Percentiles rank a stretch among this genome's conserved stretches.
phyloP scores from a whole-genome alignment of 2,113 vertebrate species.

The Petaurus breviceps region DNA sequence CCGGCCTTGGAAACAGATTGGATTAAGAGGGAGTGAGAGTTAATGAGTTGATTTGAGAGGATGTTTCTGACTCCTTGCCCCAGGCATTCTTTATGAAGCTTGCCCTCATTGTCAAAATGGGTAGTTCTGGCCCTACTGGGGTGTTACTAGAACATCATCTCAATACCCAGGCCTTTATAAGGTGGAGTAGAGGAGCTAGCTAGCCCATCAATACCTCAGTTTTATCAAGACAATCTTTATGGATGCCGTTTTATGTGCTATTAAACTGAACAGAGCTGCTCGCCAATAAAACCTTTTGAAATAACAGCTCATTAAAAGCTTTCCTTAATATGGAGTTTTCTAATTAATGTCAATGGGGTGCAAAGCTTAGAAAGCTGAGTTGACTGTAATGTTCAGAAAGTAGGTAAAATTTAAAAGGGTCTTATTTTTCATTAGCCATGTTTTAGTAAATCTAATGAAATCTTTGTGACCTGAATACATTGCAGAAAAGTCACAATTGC shows the following conservation, averaged over 20 bases:
- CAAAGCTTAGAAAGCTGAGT: slow-evolving; percentile 83
- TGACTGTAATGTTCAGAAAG: slow-evolving; percentile 85
- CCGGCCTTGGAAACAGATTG: background rate
- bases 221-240: slow-evolving; percentile 82
- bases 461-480: slow-evolving; percentile 84
- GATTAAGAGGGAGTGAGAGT: background rate
- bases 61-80: background rate
- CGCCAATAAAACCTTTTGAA: slow-evolving; percentile 84
- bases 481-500: slow-evolving; percentile 79
- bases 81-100: background rate
- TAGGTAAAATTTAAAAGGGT: slow-evolving; percentile 84
- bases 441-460: slow-evolving; percentile 87
- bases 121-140: background rate
- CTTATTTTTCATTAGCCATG: slow-evolving; percentile 86
- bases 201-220: slow-evolving; percentile 74
- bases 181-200: slow-evolving; percentile 61
- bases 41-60: background rate
- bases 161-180: slow-evolving; percentile 33
- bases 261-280: slow-evolving; percentile 86
- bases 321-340: slow-evolving; percentile 86
- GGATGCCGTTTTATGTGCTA: slow-evolving; percentile 85
- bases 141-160: slow-evolving; percentile 22
- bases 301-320: slow-evolving; percentile 88
- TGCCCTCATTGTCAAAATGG: background rate
- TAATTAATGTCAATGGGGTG: slow-evolving; percentile 89